Evolutionary conservation across 2,113 vertebrate genomes (phyloP), one percentile per base, ranked within the genome.

Genomic region (Centropristis striata): DNA sequence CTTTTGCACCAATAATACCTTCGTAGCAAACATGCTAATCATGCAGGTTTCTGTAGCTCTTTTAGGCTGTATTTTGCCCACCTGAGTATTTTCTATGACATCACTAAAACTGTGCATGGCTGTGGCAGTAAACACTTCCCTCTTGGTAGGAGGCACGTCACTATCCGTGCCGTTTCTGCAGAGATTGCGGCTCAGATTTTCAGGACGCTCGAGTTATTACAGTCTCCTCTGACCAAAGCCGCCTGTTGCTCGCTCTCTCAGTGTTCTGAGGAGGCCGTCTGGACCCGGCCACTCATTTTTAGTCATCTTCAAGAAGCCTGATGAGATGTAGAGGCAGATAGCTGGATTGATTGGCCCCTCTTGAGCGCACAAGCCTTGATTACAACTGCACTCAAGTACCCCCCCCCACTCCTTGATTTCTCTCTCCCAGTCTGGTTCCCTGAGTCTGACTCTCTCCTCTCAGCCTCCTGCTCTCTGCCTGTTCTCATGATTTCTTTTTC

Each of bases 321-420:
- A 93, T 88, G 92, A 91, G 89, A 90, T 86, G 90, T 81, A 81
- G 85, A 78, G 68, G 76, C 81, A 86, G 89, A 88, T 81, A 51
- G 91, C 83, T 55, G 82, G 80, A 86, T 86, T 92, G 92, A 92
- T 92, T 92, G 90, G 80, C 78, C 86, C 86, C 90, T 88, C 89
- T 92, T 75, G 76, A 90, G 86, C 57, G 27, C 80, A 59, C 84
- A 86, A 76, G 64, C 89, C 86, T 85, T 93, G 92, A 92, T 92
- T 93, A 85, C 89, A 88, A 82, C 85, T 47, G 75, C 85, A 82
- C 88, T 91, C 78, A 39, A 89, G 87, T 77, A 71, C 68, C 53
- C 27, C 55, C 57, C 14, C n/a, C 32, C 57, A 18, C 25, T 21
- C 69, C 25, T 55, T 63, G 21, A 64, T 75, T 82, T 75, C 72